Base-by-base conservation (phyloP, 92 coral and sea anemone genomes). In the Virgularia gustaviana region DNA sequence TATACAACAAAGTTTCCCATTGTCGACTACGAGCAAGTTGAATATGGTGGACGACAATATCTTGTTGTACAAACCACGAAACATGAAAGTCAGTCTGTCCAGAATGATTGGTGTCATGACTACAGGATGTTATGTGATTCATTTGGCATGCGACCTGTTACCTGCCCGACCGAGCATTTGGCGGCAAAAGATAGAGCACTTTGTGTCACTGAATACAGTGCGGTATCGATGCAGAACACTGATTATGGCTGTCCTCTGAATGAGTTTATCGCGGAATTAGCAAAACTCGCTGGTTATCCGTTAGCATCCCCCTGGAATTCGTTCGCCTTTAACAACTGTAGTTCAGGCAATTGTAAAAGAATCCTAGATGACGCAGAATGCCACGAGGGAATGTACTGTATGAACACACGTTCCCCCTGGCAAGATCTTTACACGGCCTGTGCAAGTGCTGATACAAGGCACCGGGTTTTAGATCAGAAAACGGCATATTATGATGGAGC, bases 361-460 rank as follows among this genome's bases (percentile, higher is more conserved):
- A 47, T 68, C 10, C 53, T 84, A 15, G 70, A 36, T 32, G 77
- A 43, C 5, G 36, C 70, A 3, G 84, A 79, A 22, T 84, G 88
- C 56, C 70, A 75, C 23, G 64, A 79, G 16, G 75, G 81, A 6
- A 55, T 84, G 49, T 65, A 73, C 62, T 84, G 88, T 47, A 44
- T 73, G 65, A 84, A 79, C 47, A 66, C 80, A 20, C 42, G 36
- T 20, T 65, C 49, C 2, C 72, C 64, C 18, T 28, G 68, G 42
- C 42, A 80, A 2, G 88, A 84, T 16, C 55, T 84, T 0, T 84
- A 84, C 47, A 84, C 88, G 19, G 84, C 73, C 1, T 84, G 88
- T 41, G 45, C 74, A 0, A 38, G 52, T 38, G 25, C 59, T 16
- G 81, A 84, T 27, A 72, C 79, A 9, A 77, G 63, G 63, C 79